phyloP scores from a whole-genome alignment of 2,888 invertebrate species.

The Blastobasis lacticolella region DNA sequence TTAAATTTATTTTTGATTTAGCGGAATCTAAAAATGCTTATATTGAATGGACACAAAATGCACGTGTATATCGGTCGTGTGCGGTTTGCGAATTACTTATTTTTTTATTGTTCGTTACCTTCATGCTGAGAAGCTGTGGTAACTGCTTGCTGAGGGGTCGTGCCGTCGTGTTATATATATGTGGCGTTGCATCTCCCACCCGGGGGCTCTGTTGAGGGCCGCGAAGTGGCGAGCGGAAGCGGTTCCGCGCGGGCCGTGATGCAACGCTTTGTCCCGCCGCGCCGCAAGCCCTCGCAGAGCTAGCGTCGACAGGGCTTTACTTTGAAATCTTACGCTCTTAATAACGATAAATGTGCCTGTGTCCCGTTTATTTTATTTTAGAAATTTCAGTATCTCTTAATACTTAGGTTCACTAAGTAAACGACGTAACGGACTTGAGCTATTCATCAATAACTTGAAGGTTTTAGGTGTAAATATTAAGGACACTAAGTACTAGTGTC shows the following conservation, averaged over 20 bases:
- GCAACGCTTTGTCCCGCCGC: constrained; percentile 58
- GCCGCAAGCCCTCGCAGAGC: background rate
- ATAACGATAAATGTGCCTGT: too few relatives aligned
- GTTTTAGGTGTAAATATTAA: too few relatives aligned
- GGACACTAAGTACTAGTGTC: too few relatives aligned
- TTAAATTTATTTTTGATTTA: background rate
- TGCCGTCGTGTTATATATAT: constrained; percentile 55
- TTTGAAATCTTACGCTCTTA: too few relatives aligned
- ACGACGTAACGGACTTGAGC: too few relatives aligned
- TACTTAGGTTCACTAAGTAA: too few relatives aligned
- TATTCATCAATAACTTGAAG: too few relatives aligned
- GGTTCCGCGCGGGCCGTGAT: constrained; percentile 41
- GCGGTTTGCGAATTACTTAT: constrained; percentile 11
- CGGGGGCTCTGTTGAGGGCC: constrained; percentile 24
- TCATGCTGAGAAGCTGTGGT: constrained; percentile 66
- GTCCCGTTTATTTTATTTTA: too few relatives aligned
- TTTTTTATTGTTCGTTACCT: constrained; percentile 38
- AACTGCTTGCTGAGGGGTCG: constrained; percentile 55
- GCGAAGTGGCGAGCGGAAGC: constrained; percentile 58
- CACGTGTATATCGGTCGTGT: background rate
- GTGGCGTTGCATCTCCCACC: constrained; percentile 52
- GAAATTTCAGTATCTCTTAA: too few relatives aligned
- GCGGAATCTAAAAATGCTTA: background rate
- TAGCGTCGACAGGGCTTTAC: too few relatives aligned
- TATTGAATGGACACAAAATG: background rate